Percentiles rank a stretch among this genome's conserved stretches.
phyloP scores from a whole-genome alignment of 2,113 vertebrate genomes.

The Oceanites oceanicus region DNA sequence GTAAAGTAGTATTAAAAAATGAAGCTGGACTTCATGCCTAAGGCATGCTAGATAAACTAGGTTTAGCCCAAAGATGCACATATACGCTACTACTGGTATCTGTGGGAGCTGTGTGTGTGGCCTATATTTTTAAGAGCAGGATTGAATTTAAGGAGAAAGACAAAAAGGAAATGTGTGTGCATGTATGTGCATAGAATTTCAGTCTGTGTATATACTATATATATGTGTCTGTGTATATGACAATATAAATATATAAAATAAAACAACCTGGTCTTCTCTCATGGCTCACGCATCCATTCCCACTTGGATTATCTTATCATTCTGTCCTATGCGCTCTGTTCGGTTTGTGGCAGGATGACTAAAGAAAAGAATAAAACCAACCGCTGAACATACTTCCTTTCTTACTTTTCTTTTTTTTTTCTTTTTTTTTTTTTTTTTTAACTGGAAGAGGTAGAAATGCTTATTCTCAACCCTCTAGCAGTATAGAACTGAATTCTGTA shows the following conservation, averaged over 20 bases:
- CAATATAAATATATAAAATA: not conserved
- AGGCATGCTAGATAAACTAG: not conserved
- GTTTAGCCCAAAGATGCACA: not conserved
- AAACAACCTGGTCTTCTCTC: not conserved
- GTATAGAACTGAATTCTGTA: not conserved
- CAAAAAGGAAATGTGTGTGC: not conserved
- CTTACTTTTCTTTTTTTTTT: not conserved
- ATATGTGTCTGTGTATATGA: not conserved
- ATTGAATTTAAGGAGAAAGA: not conserved
- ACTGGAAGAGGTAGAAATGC: not conserved
- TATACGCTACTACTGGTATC: not conserved
- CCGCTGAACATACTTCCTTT: not conserved
- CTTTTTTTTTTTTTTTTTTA: not conserved
- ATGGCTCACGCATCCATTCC: rapidly evolving
- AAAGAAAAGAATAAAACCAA: not conserved
- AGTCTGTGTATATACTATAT: rapidly evolving
- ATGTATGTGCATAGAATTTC: not conserved
- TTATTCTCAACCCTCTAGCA: not conserved
- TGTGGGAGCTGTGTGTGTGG: not conserved
- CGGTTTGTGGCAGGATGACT: not conserved
- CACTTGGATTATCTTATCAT: not conserved
- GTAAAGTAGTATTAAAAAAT: not conserved
- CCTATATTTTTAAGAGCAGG: not conserved
- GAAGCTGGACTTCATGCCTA: not conserved
- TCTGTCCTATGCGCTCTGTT: not conserved